Base-by-base conservation (phyloP, 2,797 vertebrate genomes). In the Ptychadena robeensis region DNA sequence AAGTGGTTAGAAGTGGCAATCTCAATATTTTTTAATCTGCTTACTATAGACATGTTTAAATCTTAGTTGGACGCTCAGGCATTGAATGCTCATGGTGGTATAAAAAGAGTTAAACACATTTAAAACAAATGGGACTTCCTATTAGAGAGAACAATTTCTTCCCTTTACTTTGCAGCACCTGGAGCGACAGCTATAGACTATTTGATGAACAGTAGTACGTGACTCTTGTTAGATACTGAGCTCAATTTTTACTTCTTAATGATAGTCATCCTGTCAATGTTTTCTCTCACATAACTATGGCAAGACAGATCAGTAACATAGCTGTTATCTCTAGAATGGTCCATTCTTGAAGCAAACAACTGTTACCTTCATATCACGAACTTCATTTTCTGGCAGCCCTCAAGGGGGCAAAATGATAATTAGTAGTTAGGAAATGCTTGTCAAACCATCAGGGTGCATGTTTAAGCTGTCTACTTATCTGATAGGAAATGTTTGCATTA, bases 131-230 rank as follows among this genome's bases (percentile, higher is more conserved):
- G 53, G 57, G 31, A 70, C 79, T 76, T 71, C 65, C 72, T 80
- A 85, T 80, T 80, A 85, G 53, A 44, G 53, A 83, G 82, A 84
- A 74, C 82, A 80, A 81, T 80, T 65, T 80, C 72, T 80, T 85
- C 71, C 48, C 72, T 75, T 85, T 80, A 85, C 71, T 80, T 80
- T 71, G 57, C 78, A 85, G 72, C 72, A 70, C 78, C 82, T 80
- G 65, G 28, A 81, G 82, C 72, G 78, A 85, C 82, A 85, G 82
- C 82, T 80, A 80, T 85, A 85, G 82, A 85, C 82, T 80, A 64
- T 80, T 85, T 85, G 72, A 85, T 76, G 72, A 80, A 85, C 78
- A 85, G 78, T 85, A 22, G 71, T 81, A 85, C 66, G 82, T 85
- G 82, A 71, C 80, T 79, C 78, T 85, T 75, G 82, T 85, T 85